Percentiles rank a stretch among this genome's conserved stretches.
Evolutionary conservation across 1,140 invertebrate species (phyloP).

Genomic region (Batillaria attramentaria): DNA sequence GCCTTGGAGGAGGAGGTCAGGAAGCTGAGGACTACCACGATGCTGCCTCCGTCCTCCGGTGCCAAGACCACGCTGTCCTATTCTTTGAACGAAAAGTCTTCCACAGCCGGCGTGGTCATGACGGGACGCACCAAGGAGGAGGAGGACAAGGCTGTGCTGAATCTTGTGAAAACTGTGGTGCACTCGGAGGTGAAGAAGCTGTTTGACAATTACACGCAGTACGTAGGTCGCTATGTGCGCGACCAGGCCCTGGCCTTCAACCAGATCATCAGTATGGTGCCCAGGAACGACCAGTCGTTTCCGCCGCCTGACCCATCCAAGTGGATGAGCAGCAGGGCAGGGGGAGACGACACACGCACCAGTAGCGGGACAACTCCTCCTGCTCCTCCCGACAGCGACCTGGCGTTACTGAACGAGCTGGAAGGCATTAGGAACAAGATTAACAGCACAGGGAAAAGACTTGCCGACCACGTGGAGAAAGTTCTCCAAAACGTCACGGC

Average conservation of each 20-base stretch:
- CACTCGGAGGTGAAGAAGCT: slow-evolving; percentile 40
- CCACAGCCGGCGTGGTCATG: neutral
- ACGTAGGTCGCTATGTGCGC: slow-evolving; percentile 42
- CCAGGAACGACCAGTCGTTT: neutral
- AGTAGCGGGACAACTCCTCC: neutral
- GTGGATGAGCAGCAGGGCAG: neutral
- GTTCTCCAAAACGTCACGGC: slow-evolving; percentile 23
- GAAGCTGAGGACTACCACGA: slow-evolving; percentile 23
- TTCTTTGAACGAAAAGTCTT: neutral
- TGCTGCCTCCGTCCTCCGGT: slow-evolving; percentile 11
- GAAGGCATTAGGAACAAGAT: slow-evolving; percentile 15
- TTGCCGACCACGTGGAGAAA: slow-evolving; percentile 20
- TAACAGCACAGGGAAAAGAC: slow-evolving; percentile 18
- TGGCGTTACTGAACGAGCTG: slow-evolving; percentile 7
- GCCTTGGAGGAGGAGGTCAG: slow-evolving; percentile 33
- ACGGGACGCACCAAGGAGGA: slow-evolving; percentile 38
- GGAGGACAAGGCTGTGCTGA: slow-evolving; percentile 27
- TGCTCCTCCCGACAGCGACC: neutral
- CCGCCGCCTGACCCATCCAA: neutral
- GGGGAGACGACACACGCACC: neutral
- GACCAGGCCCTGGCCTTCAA: slow-evolving; percentile 41
- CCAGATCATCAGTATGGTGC: slow-evolving; percentile 34
- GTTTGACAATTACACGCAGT: slow-evolving; percentile 38
- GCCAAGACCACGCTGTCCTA: neutral
- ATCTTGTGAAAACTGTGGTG: slow-evolving; percentile 42